These are phyloP conservation scores for Halichoerus grypus DNA, from an alignment of 2,113 vertebrate genomes.

Conservation along the genomic window DNA sequence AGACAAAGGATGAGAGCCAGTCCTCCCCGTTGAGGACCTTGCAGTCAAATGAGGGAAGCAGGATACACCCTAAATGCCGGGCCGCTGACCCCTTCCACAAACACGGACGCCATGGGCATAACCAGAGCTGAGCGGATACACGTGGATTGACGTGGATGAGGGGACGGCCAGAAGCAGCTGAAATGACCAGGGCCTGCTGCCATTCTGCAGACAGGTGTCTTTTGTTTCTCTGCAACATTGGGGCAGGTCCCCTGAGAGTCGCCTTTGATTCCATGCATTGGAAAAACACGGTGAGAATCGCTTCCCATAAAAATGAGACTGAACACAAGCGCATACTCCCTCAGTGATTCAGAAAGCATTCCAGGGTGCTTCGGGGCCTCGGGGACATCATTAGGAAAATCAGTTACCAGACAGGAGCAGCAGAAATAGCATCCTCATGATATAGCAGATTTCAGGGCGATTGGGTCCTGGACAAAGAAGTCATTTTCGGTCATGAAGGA, in stretches of 20 bases:
- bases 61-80: not conserved
- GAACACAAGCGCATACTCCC: not conserved
- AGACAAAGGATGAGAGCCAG: not conserved
- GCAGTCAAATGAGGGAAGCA: not conserved
- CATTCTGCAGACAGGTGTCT: not conserved
- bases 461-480: not conserved
- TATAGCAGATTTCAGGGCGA: not conserved
- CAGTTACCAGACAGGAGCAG: not conserved
- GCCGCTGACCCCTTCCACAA: not conserved
- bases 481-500: not conserved
- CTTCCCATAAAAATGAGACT: conserved; percentile 27
- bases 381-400: conserved; percentile 18
- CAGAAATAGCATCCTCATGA: conserved; percentile 29
- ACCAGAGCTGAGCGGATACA: not conserved
- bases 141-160: not conserved
- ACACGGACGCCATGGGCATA: not conserved
- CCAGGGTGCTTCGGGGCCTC: conserved; percentile 3
- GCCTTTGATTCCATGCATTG: not conserved
- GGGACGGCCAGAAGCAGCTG: not conserved
- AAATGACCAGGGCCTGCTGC: not conserved
- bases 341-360: conserved; percentile 8
- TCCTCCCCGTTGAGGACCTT: not conserved
- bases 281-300: conserved; percentile 17
- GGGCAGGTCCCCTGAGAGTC: not conserved
- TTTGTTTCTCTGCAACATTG: not conserved